Base-by-base conservation (phyloP, 2,113 vertebrate genomes). In the Pelusios castaneus region DNA sequence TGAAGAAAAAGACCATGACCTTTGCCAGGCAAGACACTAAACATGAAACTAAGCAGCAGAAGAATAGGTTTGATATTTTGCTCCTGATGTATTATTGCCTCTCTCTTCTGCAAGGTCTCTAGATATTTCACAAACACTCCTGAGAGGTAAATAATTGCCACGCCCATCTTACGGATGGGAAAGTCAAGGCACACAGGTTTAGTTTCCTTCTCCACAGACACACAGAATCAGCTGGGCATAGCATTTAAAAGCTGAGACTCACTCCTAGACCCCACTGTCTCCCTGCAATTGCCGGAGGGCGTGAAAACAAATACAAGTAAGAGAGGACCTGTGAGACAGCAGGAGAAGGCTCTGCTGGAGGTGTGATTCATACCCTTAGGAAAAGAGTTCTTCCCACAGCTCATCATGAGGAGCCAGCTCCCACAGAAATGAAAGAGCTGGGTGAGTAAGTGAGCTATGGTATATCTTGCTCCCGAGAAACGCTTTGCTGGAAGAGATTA, bases 321-420 rank as follows among this genome's bases (percentile, higher is more conserved):
- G 11, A 21, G 0, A 8, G 0, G 41, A 84, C 6, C 0, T 2
- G 4, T 0, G 43, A 73, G 91, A 16, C 73, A 24, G 4, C 24
- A 52, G 77, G 91, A 85, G 86, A 76, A 45, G 80, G 47, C 55
- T 58, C 63, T 3, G n/a, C 10, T 10, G 60, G 90, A 89, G 95
- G 27, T 4, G 1, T 95, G 95, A 93, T 89, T 96, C 96, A 95
- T 89, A 94, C 92, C 94, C 95, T 89, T 79, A 96, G 96, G 96
- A 96, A 93, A 84, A 89, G 92, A 10, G 73, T 89, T 94, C 93
- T 92, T 94, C 85, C 92, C 87, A 2, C 27, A 2, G 73, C 86
- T 19, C 17, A n/a, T n/a, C 17, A 21, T 22, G 88, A 14, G 19
- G 88, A 67, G 89, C 90, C 93, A 55, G 93, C 93, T 83, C 73